Evolutionary conservation across 2,113 vertebrate species (phyloP), one percentile per base, ranked within the genome.

Genomic region (Scalopus aquaticus): DNA sequence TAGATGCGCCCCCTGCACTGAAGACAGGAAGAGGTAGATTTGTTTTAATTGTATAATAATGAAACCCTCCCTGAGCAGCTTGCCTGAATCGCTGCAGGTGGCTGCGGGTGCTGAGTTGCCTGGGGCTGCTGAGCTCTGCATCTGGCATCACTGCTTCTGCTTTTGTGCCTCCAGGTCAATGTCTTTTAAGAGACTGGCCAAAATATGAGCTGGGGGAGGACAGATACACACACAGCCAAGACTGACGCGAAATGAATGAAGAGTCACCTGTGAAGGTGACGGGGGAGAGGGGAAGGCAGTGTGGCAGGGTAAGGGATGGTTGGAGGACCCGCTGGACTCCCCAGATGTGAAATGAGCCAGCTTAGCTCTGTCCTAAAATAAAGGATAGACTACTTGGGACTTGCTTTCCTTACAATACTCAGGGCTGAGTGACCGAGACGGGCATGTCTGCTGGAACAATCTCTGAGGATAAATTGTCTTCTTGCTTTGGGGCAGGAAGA

Each of bases 381-480:
- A 78, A 91, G 76, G 39, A 78, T 30, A 0, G 64, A 70, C 70
- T 82, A n/a, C 17, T 73, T 37, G 73, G 42, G 77, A 78, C 54
- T 16, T 92, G 88, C 30, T 90, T 81, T 56, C 16, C 37, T 64
- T 77, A 89, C 37, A 3, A 16, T 42, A 49, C 72, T 44, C 42
- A 28, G 1, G 8, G 90, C 5, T 56, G 35, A 13, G 0, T 28
- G 37, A 0, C 0, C 54, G 28, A 12, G 79, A 42, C 26, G 72
- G 2, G 35, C 26, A 15, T 11, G 20, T 76, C 91, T 1, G 0
- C 42, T 0, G 0, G 89, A 35, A 32, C 0, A 1, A 90, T 51
- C 4, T 15, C 0, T 35, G 12, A 39, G 77, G 11, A 1, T 42
- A 2, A 30, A 28, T 76, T 22, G 83, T 76, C 79, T 76, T 3